Evolutionary conservation across 1,140 invertebrate species (phyloP).

Genomic region (Saccostrea glomerata): DNA sequence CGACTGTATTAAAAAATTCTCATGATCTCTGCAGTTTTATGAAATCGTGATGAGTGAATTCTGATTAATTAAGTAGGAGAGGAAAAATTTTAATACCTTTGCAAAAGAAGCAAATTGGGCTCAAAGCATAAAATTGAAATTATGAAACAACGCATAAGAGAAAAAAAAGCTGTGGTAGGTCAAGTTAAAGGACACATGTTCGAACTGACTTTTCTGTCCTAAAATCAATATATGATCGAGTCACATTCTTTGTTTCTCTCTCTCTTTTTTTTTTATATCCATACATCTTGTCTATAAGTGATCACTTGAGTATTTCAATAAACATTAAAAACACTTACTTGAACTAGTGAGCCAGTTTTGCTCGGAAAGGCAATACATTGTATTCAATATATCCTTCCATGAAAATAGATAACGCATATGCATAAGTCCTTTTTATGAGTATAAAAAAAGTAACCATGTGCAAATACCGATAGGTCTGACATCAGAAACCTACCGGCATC

Average conservation of each 20-base stretch:
- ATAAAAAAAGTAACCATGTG: background rate
- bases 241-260: background rate
- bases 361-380: constrained; percentile 18
- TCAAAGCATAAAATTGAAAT: no score
- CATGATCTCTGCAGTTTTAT: background rate
- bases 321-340: constrained; percentile 6
- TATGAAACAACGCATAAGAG: background rate
- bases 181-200: background rate
- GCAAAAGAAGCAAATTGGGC: background rate
- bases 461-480: background rate
- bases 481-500: constrained; percentile 16
- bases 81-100: background rate
- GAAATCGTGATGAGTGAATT: background rate
- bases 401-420: constrained; percentile 21
- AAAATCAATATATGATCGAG: background rate
- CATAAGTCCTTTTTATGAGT: background rate
- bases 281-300: background rate
- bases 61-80: background rate
- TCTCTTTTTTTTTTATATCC: background rate
- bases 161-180: background rate
- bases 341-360: constrained; percentile 2
- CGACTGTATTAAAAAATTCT: background rate
- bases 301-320: background rate
- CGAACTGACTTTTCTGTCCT: background rate
- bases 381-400: constrained; percentile 32